Evolutionary conservation across 2,888 invertebrate genomes (phyloP), one percentile per base, ranked within the genome.

Genomic region (Diplolepis rosae): DNA sequence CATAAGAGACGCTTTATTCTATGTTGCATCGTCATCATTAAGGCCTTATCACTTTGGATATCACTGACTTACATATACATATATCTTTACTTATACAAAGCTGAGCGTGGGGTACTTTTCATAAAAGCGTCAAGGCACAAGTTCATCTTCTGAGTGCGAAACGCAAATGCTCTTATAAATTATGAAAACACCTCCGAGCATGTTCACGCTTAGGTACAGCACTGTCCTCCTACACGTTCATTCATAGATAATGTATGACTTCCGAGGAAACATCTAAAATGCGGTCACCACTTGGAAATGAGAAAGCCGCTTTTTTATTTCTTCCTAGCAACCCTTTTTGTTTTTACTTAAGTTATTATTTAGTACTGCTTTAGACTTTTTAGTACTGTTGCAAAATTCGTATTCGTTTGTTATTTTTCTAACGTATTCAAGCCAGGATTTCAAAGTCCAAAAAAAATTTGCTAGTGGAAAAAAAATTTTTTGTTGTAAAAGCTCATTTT

Each of bases 141-240:
- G 6, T 18, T 45, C 45, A 45, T 27, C n/a, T 27, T n/a, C 7
- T 7, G 7, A 52, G 28, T 52, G n/a, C 52, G n/a, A 30, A 15
- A 18, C 18, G 11, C 32, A 35, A 56, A 56, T 56, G 35, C 35
- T 32, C 56, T 11, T 35, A 32, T 56, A 56, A 56, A 56, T 56
- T 35, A 56, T 56, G 22, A 35, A 56, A 56, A 56, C 56, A 56
- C 35, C 54, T 54, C 18, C 11, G 18, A 54, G 18, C 30, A 54
- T 9, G 22, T 56, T 56, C 32, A 35, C 22, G 56, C 56, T 56
- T 56, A 32, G 32, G 56, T 32, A 56, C 32, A 22, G 54, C 30
- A 56, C 56, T 56, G 56, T 56, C 56, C 56, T 32, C 56, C 56
- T 56, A 56, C 56, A 56, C 56, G 6, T 22, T 6, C 56, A 56